These are phyloP conservation scores for Myocastor coypus DNA, from an alignment of 2,113 vertebrate genomes.

Conservation along the genomic window DNA sequence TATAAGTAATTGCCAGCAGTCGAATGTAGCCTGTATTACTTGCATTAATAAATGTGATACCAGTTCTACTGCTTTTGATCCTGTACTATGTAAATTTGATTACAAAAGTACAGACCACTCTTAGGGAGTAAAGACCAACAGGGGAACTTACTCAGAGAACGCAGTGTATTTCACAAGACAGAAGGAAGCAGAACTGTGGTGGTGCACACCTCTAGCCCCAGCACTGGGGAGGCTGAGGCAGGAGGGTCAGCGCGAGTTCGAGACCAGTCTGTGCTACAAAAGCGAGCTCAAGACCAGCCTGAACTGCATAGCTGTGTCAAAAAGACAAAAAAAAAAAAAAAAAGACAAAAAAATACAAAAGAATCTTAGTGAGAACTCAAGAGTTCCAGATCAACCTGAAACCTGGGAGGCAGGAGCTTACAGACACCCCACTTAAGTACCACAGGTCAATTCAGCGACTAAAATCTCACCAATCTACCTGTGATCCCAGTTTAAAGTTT, in stretches of 20 bases:
- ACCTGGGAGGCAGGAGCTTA: neutral
- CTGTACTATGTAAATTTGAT: neutral
- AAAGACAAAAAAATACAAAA: neutral
- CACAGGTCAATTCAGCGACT: neutral
- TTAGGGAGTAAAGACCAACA: neutral
- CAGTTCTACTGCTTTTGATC: conserved; percentile 10
- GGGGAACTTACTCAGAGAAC: neutral
- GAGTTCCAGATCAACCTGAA: neutral
- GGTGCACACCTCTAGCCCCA: too few relatives aligned
- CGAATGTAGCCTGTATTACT: neutral
- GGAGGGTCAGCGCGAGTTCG: too few relatives aligned
- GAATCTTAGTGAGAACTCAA: neutral
- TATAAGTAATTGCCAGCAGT: conserved; percentile 50
- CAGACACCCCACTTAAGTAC: neutral
- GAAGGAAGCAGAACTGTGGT: neutral
- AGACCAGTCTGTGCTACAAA: too few relatives aligned
- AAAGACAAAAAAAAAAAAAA: neutral
- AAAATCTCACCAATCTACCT: neutral
- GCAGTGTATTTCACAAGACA: neutral
- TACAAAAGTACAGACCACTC: neutral
- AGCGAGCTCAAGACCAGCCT: too few relatives aligned
- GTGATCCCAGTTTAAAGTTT: conserved; percentile 43
- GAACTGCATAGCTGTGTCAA: too few relatives aligned
- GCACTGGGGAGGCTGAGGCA: too few relatives aligned
- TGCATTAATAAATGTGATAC: conserved; percentile 24